These are phyloP conservation scores for Spatulosminthurus flaviceps DNA, from an alignment of 2,888 invertebrate species.

Conservation along the genomic window DNA sequence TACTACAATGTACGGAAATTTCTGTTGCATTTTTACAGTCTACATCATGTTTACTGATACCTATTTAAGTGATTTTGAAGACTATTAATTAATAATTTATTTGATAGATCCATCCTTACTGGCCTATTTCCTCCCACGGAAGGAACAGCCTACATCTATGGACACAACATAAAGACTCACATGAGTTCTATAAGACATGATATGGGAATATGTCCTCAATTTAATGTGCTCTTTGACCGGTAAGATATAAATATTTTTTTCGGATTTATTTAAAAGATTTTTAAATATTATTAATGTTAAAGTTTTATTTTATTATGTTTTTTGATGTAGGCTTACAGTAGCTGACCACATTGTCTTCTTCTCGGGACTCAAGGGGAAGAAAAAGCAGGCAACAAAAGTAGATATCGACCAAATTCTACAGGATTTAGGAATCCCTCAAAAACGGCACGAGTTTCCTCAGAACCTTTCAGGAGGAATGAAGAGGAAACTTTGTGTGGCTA, in stretches of 20 bases:
- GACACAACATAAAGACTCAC: conserved; percentile 70
- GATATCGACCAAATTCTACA: conserved; percentile 72
- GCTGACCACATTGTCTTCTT: conserved; percentile 28
- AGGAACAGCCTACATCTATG: conserved; percentile 78
- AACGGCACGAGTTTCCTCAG: conserved; percentile 71
- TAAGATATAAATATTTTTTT: too few species aligned
- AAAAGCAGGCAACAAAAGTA: conserved; percentile 63
- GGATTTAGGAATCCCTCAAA: conserved; percentile 76
- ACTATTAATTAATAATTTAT: too few species aligned
- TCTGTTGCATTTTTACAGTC: not conserved
- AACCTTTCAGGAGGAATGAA: conserved; percentile 87
- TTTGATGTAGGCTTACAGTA: conserved; percentile 38
- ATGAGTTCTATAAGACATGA: conserved; percentile 73
- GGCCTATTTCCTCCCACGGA: conserved; percentile 80
- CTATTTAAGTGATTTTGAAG: too few species aligned
- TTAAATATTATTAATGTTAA: too few species aligned
- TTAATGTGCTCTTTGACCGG: conserved; percentile 78
- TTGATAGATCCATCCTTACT: conserved; percentile 75
- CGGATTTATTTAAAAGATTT: too few species aligned
- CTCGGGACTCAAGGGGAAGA: conserved; percentile 66
- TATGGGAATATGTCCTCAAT: conserved; percentile 87
- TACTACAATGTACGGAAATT: conserved; percentile 77
- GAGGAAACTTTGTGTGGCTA: conserved; percentile 86
- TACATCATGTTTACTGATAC: not conserved
- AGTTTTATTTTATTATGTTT: not conserved